Evolutionary conservation across 2,888 invertebrate species (phyloP), one percentile per base, ranked within the genome.

Genomic region (Thalpophila matura): DNA sequence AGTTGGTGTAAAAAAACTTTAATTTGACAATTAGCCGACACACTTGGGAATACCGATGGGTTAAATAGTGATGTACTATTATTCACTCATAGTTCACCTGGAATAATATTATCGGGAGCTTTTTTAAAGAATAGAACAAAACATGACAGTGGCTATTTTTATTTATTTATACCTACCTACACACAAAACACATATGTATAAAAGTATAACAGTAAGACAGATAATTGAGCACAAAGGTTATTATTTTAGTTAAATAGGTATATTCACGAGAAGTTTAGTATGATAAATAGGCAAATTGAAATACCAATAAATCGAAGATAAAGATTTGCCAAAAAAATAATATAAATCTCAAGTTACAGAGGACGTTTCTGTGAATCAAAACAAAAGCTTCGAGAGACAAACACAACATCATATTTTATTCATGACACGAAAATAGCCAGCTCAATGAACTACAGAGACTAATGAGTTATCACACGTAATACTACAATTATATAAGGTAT

Each of bases 401-500:
- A 73, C 35, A 53, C 2, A 38, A 60, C 31, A 50, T 61, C 53
- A 67, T 68, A 20, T 47, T 47, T 65, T 51, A 76, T 54, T 66
- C 60, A 66, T 37, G 51, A 49, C 33, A 18, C 22, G 35, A 58
- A 43, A 50, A 68, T 33, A 51, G 7, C 31, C 29, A 64, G 49
- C 49, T 59, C 42, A 49, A 38, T 49, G 3, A 29, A 51, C 40
- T 37, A 69, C 62, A 67, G 62, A 69, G 56, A 64, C 63, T 77
- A 77, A 79, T 73, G 71, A 79, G 68, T 67, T 71, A 78, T 71
- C 54, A 67, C 66, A 76, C 43, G 68, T 78, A 69, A 72, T 71
- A 59, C 66, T 53, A 54, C 60, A 67, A 74, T 72, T 80, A 81
- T 79, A 79, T 77, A 77, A 79, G 74, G 75, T 70, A 75, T 67